These are phyloP conservation scores for Parotocinclus haroldoi DNA, from an alignment of 2,797 vertebrate genomes.

Conservation along the genomic window DNA sequence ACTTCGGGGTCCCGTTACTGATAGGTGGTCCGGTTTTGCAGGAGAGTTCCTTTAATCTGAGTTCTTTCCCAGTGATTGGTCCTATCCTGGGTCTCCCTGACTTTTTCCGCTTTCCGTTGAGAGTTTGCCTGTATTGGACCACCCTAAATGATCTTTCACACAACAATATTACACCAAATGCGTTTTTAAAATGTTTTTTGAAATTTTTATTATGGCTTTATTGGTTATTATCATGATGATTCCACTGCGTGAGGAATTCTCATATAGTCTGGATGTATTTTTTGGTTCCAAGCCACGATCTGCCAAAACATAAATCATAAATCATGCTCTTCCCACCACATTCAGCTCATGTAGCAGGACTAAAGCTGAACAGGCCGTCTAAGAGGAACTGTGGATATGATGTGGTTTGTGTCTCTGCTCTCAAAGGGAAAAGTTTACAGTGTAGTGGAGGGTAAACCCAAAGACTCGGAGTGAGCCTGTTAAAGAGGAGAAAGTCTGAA, in stretches of 20 bases:
- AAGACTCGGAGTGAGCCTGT: constrained; percentile 63
- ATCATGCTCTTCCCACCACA: constrained; percentile 39
- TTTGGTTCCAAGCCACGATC: constrained; percentile 21
- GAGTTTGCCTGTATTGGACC: no score
- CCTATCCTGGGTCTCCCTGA: no score
- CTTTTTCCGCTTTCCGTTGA: no score
- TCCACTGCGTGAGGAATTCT: neutral
- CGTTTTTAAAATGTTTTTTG: no score
- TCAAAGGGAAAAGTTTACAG: constrained; percentile 58
- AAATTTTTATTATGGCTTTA: no score
- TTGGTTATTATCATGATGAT: no score
- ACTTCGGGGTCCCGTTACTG: no score
- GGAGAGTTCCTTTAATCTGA: no score
- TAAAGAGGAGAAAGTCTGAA: constrained; percentile 61
- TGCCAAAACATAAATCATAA: constrained; percentile 29
- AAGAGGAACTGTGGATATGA: constrained; percentile 53
- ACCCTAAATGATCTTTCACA: no score
- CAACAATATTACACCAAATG: no score
- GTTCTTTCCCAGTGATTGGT: no score
- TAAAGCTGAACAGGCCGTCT: constrained; percentile 56
- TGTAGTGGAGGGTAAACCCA: constrained; percentile 57
- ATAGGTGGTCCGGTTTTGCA: no score
- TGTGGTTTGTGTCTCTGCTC: constrained; percentile 58
- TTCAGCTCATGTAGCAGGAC: constrained; percentile 33
- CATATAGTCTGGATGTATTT: constrained; percentile 22